Conservation (phyloP, 2,113 vertebrate genomes). For the Zosterops pallidus region DNA sequence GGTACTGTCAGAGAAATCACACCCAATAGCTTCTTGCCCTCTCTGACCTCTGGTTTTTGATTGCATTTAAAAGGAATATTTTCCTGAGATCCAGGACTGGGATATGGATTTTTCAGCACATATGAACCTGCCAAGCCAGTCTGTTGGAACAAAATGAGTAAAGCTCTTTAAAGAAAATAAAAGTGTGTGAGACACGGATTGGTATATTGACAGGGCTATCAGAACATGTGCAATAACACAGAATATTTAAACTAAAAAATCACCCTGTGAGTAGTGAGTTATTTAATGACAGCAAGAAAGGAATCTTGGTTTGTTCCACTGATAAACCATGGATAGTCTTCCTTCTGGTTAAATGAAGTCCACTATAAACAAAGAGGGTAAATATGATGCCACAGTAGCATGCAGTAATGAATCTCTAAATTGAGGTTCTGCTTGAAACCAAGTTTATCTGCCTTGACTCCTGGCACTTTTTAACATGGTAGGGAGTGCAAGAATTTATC, state of each 20-base stretch:
- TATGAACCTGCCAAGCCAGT: not conserved
- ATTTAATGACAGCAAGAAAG: not conserved
- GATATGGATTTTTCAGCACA: not conserved
- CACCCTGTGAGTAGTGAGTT: not conserved
- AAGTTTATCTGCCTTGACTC: not conserved
- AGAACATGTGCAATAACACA: not conserved
- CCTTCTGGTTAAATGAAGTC: not conserved
- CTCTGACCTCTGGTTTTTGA: not conserved
- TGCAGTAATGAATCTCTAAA: accelerated
- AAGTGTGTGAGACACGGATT: not conserved
- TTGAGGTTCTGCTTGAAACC: not conserved
- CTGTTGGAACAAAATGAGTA: not conserved
- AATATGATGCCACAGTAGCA: not conserved
- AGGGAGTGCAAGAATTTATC: not conserved
- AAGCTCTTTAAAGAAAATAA: not conserved
- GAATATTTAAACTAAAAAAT: not conserved
- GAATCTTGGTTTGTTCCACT: not conserved
- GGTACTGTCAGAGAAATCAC: not conserved
- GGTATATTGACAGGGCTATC: not conserved
- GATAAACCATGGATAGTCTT: not conserved
- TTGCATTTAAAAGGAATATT: not conserved
- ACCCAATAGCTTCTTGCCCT: not conserved
- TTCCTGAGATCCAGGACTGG: not conserved
- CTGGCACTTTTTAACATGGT: not conserved
- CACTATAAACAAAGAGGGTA: not conserved